Evolutionary conservation across 2,797 vertebrate genomes (phyloP).

Genomic region (Leptoclinus maculatus): DNA sequence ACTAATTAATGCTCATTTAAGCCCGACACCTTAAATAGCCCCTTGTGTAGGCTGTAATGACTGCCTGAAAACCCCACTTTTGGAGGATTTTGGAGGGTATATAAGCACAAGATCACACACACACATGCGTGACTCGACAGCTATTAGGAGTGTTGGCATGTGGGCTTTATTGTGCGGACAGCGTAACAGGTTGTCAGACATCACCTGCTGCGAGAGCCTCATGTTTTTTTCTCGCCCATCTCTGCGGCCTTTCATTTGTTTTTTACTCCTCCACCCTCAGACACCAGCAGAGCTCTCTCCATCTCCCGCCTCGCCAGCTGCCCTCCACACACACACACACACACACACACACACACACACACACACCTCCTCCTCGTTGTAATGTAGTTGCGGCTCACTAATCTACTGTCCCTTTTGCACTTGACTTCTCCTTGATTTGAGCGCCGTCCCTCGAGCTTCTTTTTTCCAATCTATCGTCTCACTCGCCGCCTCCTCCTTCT

Average conservation of each 20-base stretch:
- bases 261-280: slow-evolving; percentile 14
- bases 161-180: slow-evolving; percentile 44
- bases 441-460: slow-evolving; percentile 40
- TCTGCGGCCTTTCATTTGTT: slow-evolving; percentile 51
- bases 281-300: slow-evolving; percentile 38
- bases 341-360: too few relatives aligned
- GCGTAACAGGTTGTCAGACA: slow-evolving; percentile 65
- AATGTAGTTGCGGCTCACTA: slow-evolving; percentile 30
- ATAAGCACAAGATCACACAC: neutral
- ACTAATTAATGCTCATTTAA: slow-evolving; percentile 39
- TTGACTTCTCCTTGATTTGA: slow-evolving; percentile 54
- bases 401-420: slow-evolving; percentile 46
- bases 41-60: neutral
- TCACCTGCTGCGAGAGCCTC: slow-evolving; percentile 59
- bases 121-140: neutral
- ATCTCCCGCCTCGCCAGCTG: slow-evolving; percentile 47
- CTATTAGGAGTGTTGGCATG: slow-evolving; percentile 24
- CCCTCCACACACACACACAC: slow-evolving; percentile 11
- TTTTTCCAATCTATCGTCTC: slow-evolving; percentile 28
- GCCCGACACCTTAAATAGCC: neutral
- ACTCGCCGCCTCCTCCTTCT: neutral
- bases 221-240: slow-evolving; percentile 57
- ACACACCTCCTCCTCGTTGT: neutral
- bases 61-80: neutral
- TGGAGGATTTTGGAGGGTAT: slow-evolving; percentile 22